Evolutionary conservation across 2,888 invertebrate genomes (phyloP), one percentile per base, ranked within the genome.

Genomic region (Ametastegia equiseti): DNA sequence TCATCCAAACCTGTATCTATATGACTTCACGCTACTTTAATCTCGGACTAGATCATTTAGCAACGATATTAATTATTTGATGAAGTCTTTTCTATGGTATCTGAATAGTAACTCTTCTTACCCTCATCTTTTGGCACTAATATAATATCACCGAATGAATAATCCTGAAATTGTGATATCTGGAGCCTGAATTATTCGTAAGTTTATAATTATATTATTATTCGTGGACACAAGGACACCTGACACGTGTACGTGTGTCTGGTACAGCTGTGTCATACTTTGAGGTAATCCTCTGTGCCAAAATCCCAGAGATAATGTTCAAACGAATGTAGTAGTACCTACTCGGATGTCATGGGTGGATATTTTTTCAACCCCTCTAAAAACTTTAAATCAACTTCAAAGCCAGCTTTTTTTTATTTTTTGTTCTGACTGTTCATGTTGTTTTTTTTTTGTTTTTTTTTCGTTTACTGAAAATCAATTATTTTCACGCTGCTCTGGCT

Each of bases 371-470:
- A 30, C 71, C 71, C 27, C 45, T 45, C 15, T 47, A 15, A 47
- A 47, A 71, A 71, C 71, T 71, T 71, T 27, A 30, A 71, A 71
- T 71, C 71, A n/a, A 71, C 45, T n/a, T 36, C 27, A 71, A 71
- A 47, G 71, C 47, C 71, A 47, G 30, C 13, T 9, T 45, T 71
- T 30, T 71, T 45, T 45, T 71, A 27, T 11, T 30, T 30, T 30
- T 7, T 11, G 11, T 11, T 9, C 2, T 7, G 30, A 63, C n/a
- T n/a, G n/a, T n/a, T n/a, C n/a, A n/a, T n/a, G n/a, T n/a, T n/a
- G n/a, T 50, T 42, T 42, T 42, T 7, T 1, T 42, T 42, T 42
- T 3, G 7, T 42, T 42, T 33, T 33, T 65, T 27, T 5, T 36
- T 36, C 13, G 11, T 5, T 27, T 13, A 19, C 7, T 7, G 2